Evolutionary conservation across 2,113 vertebrate species (phyloP).

Genomic region (Meles meles): DNA sequence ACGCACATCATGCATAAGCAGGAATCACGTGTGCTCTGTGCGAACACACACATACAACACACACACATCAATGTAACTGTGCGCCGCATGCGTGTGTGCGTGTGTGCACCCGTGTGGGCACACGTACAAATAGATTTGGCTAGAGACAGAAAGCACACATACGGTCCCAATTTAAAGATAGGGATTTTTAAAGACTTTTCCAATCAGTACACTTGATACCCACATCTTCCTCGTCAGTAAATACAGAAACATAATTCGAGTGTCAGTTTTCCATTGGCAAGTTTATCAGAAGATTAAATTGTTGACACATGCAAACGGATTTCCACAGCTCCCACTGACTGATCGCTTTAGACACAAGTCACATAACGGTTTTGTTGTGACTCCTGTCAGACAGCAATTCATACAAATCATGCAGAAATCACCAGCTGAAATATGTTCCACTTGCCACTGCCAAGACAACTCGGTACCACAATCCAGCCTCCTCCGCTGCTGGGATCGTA

Average conservation of each 20-base stretch:
- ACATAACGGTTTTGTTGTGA: conserved; percentile 47
- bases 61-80: background rate
- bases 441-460: background rate
- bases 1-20: background rate
- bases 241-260: conserved; percentile 61
- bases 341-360: conserved; percentile 58
- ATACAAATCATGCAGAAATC: conserved; percentile 42
- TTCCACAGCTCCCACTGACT: conserved; percentile 45
- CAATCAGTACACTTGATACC: conserved; percentile 47
- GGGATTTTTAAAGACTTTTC: conserved; percentile 49
- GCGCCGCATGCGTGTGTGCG: background rate
- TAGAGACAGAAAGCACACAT: conserved; percentile 39
- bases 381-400: conserved; percentile 48
- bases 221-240: conserved; percentile 49
- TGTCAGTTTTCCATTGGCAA: conserved; percentile 55
- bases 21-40: background rate
- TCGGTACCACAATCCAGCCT: background rate
- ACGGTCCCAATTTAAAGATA: conserved; percentile 48
- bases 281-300: conserved; percentile 68
- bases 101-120: background rate
- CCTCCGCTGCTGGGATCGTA: background rate
- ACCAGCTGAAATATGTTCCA: conserved; percentile 6
- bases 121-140: background rate
- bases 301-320: conserved; percentile 67
- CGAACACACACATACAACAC: background rate